These are phyloP conservation scores for Limanda limanda DNA, from an alignment of 2,113 vertebrate species.

Conservation along the genomic window DNA sequence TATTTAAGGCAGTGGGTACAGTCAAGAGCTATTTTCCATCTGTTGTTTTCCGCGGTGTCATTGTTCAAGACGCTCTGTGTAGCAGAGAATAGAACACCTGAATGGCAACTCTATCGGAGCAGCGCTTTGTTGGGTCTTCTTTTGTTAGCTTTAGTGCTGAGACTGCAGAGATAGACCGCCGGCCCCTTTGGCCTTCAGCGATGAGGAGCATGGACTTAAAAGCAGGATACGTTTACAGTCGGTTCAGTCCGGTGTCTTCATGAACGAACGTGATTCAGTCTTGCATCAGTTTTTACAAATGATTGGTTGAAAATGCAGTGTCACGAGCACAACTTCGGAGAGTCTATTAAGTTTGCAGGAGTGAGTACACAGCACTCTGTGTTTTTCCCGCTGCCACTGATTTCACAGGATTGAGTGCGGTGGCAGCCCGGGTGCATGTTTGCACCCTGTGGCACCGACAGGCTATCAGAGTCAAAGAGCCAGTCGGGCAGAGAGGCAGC, in stretches of 20 bases:
- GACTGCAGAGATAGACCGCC: constrained; percentile 43
- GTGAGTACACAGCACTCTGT: neutral
- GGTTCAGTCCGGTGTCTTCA: constrained; percentile 10
- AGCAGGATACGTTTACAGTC: constrained; percentile 43
- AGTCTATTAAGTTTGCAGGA: neutral
- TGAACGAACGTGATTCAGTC: neutral
- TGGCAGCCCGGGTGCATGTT: constrained; percentile 47
- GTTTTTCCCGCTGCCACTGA: constrained; percentile 10
- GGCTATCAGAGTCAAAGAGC: constrained; percentile 78
- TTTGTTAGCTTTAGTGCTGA: constrained; percentile 68
- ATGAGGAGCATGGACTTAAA: constrained; percentile 26
- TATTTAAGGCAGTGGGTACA: constrained; percentile 4
- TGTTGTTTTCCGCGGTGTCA: constrained; percentile 26
- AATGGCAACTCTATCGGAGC: constrained; percentile 43
- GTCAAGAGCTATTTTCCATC: constrained; percentile 8
- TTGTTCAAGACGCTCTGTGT: constrained; percentile 26
- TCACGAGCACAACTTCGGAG: neutral
- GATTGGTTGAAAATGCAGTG: neutral
- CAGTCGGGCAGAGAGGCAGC: constrained; percentile 69
- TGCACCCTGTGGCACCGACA: constrained; percentile 69
- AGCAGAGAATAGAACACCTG: constrained; percentile 58
- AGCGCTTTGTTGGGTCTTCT: constrained; percentile 61
- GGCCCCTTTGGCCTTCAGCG: constrained; percentile 38
- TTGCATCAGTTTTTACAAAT: neutral
- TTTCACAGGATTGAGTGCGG: constrained; percentile 29